These are phyloP conservation scores for Caranx melampygus DNA, from an alignment of 2,113 vertebrate species.

Conservation along the genomic window DNA sequence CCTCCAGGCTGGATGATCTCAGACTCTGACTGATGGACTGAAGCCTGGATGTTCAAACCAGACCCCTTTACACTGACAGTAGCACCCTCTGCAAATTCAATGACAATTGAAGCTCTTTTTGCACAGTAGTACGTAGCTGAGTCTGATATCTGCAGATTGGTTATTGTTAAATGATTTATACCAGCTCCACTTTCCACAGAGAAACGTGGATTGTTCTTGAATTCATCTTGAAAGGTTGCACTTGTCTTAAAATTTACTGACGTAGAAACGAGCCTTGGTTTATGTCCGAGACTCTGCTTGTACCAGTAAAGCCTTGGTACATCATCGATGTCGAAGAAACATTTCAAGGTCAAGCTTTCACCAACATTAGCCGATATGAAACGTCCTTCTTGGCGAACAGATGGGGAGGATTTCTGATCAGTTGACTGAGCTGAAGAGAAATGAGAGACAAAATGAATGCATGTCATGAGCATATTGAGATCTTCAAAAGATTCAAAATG, in stretches of 20 bases:
- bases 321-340: not conserved
- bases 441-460: no score
- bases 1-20: constrained; percentile 44
- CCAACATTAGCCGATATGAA: constrained; percentile 24
- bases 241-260: not conserved
- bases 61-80: constrained; percentile 1
- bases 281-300: constrained; percentile 58
- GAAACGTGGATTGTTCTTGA: constrained; percentile 38
- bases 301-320: constrained; percentile 49
- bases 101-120: not conserved
- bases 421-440: no score
- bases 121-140: constrained; percentile 60
- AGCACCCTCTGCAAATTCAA: not conserved
- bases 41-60: not conserved
- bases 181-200: rapidly evolving
- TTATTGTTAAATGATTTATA: constrained; percentile 44
- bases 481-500: no score
- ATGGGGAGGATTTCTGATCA: not conserved
- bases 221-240: constrained; percentile 35
- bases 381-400: no score
- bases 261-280: constrained; percentile 32
- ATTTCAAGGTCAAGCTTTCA: not conserved
- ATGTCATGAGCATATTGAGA: no score
- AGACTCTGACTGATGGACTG: constrained; percentile 38
- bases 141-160: constrained; percentile 43